A percentile compares a stretch with the other conserved stretches of the same genome.
phyloP scores from a whole-genome alignment of 2,888 invertebrate species.

The Drosophila limbata region DNA sequence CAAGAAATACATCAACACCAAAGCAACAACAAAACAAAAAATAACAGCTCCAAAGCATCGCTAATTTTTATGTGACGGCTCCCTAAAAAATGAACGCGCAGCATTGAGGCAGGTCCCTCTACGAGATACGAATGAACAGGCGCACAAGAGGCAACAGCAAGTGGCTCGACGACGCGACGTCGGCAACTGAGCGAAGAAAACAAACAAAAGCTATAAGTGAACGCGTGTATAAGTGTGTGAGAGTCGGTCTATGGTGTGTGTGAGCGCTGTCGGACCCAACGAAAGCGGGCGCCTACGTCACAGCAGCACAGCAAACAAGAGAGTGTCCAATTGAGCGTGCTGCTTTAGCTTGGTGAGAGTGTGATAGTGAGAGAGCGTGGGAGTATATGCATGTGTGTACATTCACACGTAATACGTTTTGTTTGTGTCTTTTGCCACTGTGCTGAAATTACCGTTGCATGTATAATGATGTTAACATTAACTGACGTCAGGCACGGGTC shows the following conservation, averaged over 20 bases:
- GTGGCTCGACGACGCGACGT: conserved; percentile 33
- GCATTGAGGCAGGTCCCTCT: conserved; percentile 84
- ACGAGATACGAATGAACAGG: conserved; percentile 79
- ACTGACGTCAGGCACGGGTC: conserved; percentile 63
- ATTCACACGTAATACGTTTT: conserved; percentile 15
- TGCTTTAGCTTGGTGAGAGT: conserved; percentile 20
- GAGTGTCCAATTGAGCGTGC: conserved; percentile 16
- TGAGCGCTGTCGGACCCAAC: conserved; percentile 45
- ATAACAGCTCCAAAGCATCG: conserved; percentile 28
- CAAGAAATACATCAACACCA: conserved; percentile 16
- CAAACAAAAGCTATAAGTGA: conserved; percentile 35
- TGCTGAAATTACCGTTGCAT: conserved; percentile 59
- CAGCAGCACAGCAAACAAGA: conserved; percentile 42
- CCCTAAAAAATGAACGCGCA: conserved; percentile 70
- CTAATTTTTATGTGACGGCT: conserved; percentile 57
- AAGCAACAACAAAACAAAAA: conserved; percentile 21
- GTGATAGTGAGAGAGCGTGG: conserved; percentile 52
- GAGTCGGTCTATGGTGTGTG: conserved; percentile 17
- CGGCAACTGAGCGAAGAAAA: conserved; percentile 36
- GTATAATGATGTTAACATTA: conserved; percentile 48
- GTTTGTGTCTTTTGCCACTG: conserved; percentile 26
- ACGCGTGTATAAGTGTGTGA: conserved; percentile 14
- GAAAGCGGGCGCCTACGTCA: conserved; percentile 62
- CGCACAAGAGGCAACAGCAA: conserved; percentile 67
- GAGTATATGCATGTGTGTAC: conserved; percentile 41